Percentiles rank a stretch among this genome's conserved stretches.
These are phyloP conservation scores for Tapirus terrestris DNA, from an alignment of 2,113 vertebrate genomes.

Conservation along the genomic window DNA sequence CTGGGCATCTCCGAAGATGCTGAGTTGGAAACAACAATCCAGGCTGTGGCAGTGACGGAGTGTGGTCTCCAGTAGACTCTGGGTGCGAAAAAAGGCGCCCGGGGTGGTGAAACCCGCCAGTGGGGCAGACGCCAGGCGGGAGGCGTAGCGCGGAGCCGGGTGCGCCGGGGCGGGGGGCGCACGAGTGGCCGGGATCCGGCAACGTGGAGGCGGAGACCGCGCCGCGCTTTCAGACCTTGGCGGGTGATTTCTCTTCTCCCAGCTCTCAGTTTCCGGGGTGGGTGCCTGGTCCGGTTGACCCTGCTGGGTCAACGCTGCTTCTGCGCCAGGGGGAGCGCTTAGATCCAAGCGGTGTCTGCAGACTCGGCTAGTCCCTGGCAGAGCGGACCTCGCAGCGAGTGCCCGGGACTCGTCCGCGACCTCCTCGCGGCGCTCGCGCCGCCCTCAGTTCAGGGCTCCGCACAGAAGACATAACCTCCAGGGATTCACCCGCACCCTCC, in stretches of 20 bases:
- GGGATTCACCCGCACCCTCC: accelerated
- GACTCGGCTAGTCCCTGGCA: accelerated
- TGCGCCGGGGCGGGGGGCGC: accelerated
- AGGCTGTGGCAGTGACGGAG: neutral
- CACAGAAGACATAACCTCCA: accelerated
- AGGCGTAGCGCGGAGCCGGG: accelerated
- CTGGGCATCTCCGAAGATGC: accelerated
- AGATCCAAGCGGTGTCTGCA: accelerated
- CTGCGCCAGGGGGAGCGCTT: accelerated
- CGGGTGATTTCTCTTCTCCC: neutral
- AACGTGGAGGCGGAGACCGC: accelerated
- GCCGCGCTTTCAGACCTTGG: neutral
- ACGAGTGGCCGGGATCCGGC: accelerated
- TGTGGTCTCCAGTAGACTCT: too few species aligned
- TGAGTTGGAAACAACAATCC: neutral
- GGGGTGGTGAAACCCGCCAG: accelerated
- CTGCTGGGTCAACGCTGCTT: too few species aligned
- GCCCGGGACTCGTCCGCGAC: accelerated
- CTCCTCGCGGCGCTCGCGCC: accelerated
- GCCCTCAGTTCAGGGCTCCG: neutral
- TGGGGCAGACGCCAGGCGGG: accelerated
- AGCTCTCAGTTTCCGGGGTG: neutral
- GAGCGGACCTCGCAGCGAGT: accelerated
- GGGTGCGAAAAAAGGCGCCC: accelerated
- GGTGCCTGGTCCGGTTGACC: neutral